phyloP scores from a whole-genome alignment of 2,797 vertebrate species.

The Rachycentron canadum region DNA sequence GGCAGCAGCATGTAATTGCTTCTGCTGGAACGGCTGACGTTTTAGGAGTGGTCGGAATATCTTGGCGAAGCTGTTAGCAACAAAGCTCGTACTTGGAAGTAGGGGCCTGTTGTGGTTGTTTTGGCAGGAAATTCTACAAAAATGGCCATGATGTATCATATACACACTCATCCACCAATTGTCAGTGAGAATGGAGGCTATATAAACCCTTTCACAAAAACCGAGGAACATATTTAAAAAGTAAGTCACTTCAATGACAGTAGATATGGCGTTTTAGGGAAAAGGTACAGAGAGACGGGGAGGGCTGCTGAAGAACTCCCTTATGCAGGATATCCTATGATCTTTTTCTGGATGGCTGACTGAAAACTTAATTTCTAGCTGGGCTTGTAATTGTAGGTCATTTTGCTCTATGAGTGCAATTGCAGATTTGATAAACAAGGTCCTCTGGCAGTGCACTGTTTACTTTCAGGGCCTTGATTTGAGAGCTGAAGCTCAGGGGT shows the following conservation, averaged over 20 bases:
- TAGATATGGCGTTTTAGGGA: conserved; percentile 39
- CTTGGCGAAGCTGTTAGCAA: conserved; percentile 76
- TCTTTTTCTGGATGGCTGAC: conserved; percentile 88
- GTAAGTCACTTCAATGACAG: conserved; percentile 17
- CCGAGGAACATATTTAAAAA: conserved; percentile 29
- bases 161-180: conserved; percentile 29
- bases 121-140: conserved; percentile 68
- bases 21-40: conserved; percentile 75
- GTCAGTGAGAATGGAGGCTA: conserved; percentile 34
- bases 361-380: conserved; percentile 92
- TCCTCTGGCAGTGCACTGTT: conserved; percentile 86
- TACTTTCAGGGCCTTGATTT: conserved; percentile 92
- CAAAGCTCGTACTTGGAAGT: conserved; percentile 73
- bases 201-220: conserved; percentile 26
- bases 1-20: conserved; percentile 81
- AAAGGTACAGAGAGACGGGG: conserved; percentile 43
- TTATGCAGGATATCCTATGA: conserved; percentile 84
- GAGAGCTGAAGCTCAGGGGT: conserved; percentile 87
- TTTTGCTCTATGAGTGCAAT: conserved; percentile 93
- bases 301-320: conserved; percentile 67
- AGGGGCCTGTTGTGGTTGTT: conserved; percentile 72
- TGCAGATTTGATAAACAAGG: conserved; percentile 87
- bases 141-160: conserved; percentile 61
- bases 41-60: conserved; percentile 82
- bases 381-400: conserved; percentile 94